These are phyloP conservation scores for Pammene aurita DNA, from an alignment of 2,888 invertebrate genomes.

Conservation along the genomic window DNA sequence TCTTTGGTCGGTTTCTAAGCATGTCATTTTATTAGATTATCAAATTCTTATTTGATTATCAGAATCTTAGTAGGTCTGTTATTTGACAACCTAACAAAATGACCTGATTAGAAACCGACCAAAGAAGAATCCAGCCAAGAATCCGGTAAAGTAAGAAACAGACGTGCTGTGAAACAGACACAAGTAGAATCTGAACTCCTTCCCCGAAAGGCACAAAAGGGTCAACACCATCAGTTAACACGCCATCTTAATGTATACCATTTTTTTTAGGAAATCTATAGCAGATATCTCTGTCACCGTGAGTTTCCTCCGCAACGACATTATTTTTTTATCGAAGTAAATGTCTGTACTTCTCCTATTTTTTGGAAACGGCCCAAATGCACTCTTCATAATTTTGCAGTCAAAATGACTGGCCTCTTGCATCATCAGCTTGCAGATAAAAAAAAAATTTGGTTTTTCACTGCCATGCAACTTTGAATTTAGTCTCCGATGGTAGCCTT, in stretches of 20 bases:
- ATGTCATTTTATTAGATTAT: too few relatives aligned
- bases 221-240: slow-evolving; percentile 5
- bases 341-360: background rate
- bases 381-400: slow-evolving; percentile 7
- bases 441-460: too few relatives aligned
- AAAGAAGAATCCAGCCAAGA: too few relatives aligned
- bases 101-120: too few relatives aligned
- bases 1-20: too few relatives aligned
- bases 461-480: slow-evolving; percentile 13
- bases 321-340: slow-evolving; percentile 12
- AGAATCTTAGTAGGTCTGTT: too few relatives aligned
- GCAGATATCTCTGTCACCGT: slow-evolving; percentile 10
- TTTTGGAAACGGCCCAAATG: slow-evolving; percentile 11
- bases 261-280: slow-evolving; percentile 3
- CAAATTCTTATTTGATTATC: too few relatives aligned
- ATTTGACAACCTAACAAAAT: too few relatives aligned
- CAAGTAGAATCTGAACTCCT: too few relatives aligned
- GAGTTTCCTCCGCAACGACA: slow-evolving; percentile 10
- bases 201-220: background rate
- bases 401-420: background rate
- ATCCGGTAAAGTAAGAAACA: too few relatives aligned
- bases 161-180: too few relatives aligned
- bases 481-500: slow-evolving; percentile 1
- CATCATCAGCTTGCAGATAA: too few relatives aligned
- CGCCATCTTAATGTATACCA: slow-evolving; percentile 6